Evolutionary conservation across 2,113 vertebrate genomes (phyloP).

Genomic region (Hippocampus barbouri): DNA sequence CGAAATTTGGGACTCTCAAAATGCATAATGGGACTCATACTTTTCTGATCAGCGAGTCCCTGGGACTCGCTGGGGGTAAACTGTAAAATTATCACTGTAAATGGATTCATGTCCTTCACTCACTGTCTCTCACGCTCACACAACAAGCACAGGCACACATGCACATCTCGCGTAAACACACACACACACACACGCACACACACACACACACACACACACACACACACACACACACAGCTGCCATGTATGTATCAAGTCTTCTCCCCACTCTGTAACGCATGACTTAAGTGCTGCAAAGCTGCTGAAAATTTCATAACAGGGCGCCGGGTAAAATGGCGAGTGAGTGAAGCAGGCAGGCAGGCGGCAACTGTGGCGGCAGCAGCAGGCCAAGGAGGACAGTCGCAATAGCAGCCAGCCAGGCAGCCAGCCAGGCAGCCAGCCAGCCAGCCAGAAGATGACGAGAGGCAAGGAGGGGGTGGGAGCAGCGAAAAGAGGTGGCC

Average conservation of each 20-base stretch:
- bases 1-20: too few species aligned
- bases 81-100: too few species aligned
- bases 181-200: not conserved
- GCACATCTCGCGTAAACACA: not conserved
- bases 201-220: not conserved
- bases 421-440: slow-evolving; percentile 20
- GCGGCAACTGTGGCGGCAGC: slow-evolving; percentile 44
- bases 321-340: slow-evolving; percentile 45
- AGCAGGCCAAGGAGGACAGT: slow-evolving; percentile 52
- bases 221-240: slow-evolving; percentile 4
- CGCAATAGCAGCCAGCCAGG: slow-evolving; percentile 33
- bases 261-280: slow-evolving; percentile 51
- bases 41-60: too few species aligned
- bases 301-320: slow-evolving; percentile 73
- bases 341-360: slow-evolving; percentile 36
- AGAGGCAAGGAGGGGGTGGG: slow-evolving; percentile 13
- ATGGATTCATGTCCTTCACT: too few species aligned
- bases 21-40: too few species aligned
- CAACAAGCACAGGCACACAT: too few species aligned
- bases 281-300: slow-evolving; percentile 69
- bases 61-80: too few species aligned
- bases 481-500: slow-evolving; percentile 13
- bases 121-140: too few species aligned
- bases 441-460: slow-evolving; percentile 25
- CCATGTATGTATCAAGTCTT: slow-evolving; percentile 35